Percentiles rank a stretch among this genome's conserved stretches.
Evolutionary conservation across 2,113 vertebrate species (phyloP).

Genomic region (Syngnathus typhle): DNA sequence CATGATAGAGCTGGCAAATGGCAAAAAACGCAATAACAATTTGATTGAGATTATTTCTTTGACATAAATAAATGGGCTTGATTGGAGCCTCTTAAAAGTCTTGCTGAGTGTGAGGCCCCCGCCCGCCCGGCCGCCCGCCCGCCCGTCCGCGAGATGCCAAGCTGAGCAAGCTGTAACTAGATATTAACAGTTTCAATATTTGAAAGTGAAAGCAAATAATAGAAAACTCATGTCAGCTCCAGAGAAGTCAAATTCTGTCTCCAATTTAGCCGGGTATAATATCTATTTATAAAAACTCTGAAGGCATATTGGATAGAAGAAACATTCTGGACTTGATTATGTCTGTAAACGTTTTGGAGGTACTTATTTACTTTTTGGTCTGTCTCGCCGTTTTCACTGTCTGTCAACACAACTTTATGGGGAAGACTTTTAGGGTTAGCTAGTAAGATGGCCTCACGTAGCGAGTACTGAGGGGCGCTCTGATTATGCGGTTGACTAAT

Average conservation of each 20-base stretch:
- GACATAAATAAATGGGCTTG: slow-evolving; percentile 56
- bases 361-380: slow-evolving; percentile 65
- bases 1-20: slow-evolving; percentile 37
- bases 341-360: slow-evolving; percentile 62
- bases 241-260: slow-evolving; percentile 64
- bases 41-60: slow-evolving; percentile 44
- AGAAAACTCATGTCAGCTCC: slow-evolving; percentile 68
- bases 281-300: slow-evolving; percentile 71
- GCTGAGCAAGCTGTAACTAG: slow-evolving; percentile 65
- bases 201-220: slow-evolving; percentile 69
- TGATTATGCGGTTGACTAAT: slow-evolving; percentile 63
- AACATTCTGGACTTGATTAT: slow-evolving; percentile 74
- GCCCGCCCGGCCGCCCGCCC: too few relatives aligned
- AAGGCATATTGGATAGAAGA: slow-evolving; percentile 54
- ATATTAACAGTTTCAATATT: slow-evolving; percentile 70
- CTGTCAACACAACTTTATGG: slow-evolving; percentile 62
- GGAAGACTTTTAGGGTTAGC: slow-evolving; percentile 50
- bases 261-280: slow-evolving; percentile 66
- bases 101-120: slow-evolving; percentile 49
- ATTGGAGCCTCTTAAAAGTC: slow-evolving; percentile 55
- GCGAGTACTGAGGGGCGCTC: slow-evolving; percentile 22
- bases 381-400: slow-evolving; percentile 57
- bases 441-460: slow-evolving; percentile 57
- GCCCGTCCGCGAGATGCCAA: slow-evolving; percentile 35
- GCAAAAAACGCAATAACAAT: slow-evolving; percentile 54